Base-by-base conservation (phyloP, 2,888 invertebrate genomes). In the Lepidonotus clava region DNA sequence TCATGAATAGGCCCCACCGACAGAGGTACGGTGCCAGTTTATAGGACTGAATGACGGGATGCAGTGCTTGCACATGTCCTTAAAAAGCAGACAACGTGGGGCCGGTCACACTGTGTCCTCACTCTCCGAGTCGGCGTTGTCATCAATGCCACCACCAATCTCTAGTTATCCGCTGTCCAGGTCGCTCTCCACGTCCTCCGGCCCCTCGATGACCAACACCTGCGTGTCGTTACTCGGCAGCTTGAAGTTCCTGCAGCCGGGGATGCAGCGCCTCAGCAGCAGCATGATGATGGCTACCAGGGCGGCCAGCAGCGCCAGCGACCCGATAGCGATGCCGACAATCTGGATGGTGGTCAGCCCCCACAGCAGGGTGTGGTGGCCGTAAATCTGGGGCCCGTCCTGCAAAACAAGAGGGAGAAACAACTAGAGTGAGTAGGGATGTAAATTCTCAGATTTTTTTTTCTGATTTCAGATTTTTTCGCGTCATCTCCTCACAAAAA, bases 141-240 rank as follows among this genome's bases (percentile, higher is more conserved):
- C 51, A 34, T 80, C 80, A 80, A 80, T 80, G 80, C 80, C 80
- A 80, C 80, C 80, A 80, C 84, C 84, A 41, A 84, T 56, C 84
- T 84, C 61, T 84, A 84, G 85, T 66, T 85, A 85, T 85, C 66
- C 76, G 67, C 85, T 85, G 71, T 85, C 85, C 40, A 66, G 36
- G 77, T 86, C 86, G 51, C 77, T 86, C 21, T 86, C 86, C 28
- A 80, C 41, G 56, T 86, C 80, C 24, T 86, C 86, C 18, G 77
- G 77, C n/a, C 80, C 86, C 28, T 86, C 86, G n/a, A 86, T 86
- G 24, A 86, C 86, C 24, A 86, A 32, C 38, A 86, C 71, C 61
- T 86, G 86, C n/a, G 86, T 86, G 56, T 86, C 86, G 18, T 36
- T 86, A 6, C 36, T 40, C 38, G 86, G 80, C 51, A 86, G 77